These are phyloP conservation scores for Rhinolophus sinicus DNA, from an alignment of 2,113 vertebrate species.

Conservation along the genomic window DNA sequence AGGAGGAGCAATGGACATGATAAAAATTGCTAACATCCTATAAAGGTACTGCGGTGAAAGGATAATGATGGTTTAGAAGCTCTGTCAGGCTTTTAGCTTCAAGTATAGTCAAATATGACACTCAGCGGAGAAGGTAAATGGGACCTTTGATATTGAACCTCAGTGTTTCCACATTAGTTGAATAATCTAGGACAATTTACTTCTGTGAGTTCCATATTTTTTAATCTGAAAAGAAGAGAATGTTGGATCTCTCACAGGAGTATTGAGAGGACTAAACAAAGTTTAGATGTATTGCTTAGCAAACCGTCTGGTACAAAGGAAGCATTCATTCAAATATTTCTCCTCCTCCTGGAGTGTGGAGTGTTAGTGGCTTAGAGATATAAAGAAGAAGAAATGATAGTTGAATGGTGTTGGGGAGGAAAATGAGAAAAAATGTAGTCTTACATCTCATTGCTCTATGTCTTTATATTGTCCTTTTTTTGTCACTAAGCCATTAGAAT, in stretches of 20 bases:
- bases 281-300: not conserved
- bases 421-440: not conserved
- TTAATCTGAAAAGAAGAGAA: not conserved
- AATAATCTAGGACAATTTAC: not conserved
- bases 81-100: not conserved
- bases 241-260: not conserved
- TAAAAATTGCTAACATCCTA: not conserved
- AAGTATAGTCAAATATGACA: not conserved
- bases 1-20: not conserved
- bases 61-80: not conserved
- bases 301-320: not conserved
- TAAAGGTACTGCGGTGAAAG: not conserved
- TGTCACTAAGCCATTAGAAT: not conserved
- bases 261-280: not conserved
- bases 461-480: slow-evolving; percentile 16
- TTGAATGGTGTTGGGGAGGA: not conserved
- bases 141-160: not conserved
- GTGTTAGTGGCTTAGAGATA: not conserved
- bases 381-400: not conserved
- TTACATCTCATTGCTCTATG: not conserved
- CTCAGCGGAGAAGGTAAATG: not conserved
- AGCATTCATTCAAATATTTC: not conserved
- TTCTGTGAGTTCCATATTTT: not conserved
- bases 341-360: not conserved
- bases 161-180: not conserved